Percentiles rank a stretch among this genome's conserved stretches.
Evolutionary conservation across 2,113 vertebrate species (phyloP).

Genomic region (Neolamprologus fasciatus): DNA sequence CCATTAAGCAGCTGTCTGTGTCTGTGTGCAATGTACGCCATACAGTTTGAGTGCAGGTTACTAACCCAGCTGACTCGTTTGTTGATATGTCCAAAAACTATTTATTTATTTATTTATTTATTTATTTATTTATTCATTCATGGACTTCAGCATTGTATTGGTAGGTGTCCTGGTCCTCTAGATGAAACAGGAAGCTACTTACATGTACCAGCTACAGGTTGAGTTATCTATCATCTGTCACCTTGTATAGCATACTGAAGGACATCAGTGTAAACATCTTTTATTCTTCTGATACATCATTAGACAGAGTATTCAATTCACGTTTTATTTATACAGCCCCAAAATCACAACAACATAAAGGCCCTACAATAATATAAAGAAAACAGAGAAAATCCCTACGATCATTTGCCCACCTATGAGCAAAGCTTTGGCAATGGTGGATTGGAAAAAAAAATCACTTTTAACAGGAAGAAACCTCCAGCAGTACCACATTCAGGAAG

Average conservation of each 20-base stretch:
- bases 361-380: not conserved
- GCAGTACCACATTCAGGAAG: not conserved
- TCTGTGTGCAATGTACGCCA: not conserved
- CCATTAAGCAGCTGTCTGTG: not conserved
- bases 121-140: not conserved
- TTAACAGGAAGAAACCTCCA: not conserved
- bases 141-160: not conserved
- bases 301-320: not conserved
- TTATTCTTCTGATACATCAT: not conserved
- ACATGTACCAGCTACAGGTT: not conserved
- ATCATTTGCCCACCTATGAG: not conserved
- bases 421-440: not conserved
- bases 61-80: not conserved
- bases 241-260: not conserved
- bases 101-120: not conserved
- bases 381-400: not conserved
- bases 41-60: not conserved
- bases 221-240: not conserved
- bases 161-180: not conserved
- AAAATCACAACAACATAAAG: not conserved
- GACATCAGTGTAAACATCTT: not conserved
- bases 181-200: not conserved
- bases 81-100: rapidly evolving
- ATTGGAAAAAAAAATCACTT: not conserved
- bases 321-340: not conserved